These are phyloP conservation scores for Athalia rosae DNA, from an alignment of 2,888 invertebrate species.

Conservation along the genomic window DNA sequence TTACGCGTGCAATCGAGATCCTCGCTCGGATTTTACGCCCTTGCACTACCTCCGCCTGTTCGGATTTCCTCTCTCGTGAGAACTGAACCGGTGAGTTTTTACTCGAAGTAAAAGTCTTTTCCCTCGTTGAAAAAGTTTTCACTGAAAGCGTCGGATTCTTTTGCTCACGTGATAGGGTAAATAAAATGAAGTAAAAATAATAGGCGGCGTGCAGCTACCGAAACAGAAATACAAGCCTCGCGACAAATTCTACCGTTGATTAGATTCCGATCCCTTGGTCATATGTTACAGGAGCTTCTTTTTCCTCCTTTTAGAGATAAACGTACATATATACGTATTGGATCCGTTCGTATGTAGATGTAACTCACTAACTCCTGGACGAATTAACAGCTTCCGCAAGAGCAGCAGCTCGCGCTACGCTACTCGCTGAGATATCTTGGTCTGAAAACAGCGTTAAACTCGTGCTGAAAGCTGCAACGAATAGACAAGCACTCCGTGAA, in stretches of 20 bases:
- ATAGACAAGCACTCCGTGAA: conserved; percentile 6
- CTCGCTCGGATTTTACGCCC: background rate
- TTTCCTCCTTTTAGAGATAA: no score
- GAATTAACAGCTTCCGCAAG: background rate
- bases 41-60: conserved; percentile 1
- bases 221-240: conserved; percentile 30
- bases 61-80: background rate
- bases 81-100: conserved; percentile 17
- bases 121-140: conserved; percentile 1
- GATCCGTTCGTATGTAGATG: no score
- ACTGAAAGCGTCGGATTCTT: background rate
- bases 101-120: conserved; percentile 29
- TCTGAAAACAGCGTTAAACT: conserved; percentile 29
- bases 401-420: background rate
- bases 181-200: background rate
- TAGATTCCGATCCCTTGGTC: conserved; percentile 4
- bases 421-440: background rate
- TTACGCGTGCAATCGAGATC: background rate
- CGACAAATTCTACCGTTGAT: conserved; percentile 7
- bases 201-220: background rate
- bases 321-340: background rate
- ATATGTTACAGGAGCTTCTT: background rate
- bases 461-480: conserved; percentile 11
- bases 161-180: background rate
- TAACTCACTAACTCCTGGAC: background rate